Evolutionary conservation across 2,113 vertebrate species (phyloP).

Genomic region (Chaetorhynchus papuensis): DNA sequence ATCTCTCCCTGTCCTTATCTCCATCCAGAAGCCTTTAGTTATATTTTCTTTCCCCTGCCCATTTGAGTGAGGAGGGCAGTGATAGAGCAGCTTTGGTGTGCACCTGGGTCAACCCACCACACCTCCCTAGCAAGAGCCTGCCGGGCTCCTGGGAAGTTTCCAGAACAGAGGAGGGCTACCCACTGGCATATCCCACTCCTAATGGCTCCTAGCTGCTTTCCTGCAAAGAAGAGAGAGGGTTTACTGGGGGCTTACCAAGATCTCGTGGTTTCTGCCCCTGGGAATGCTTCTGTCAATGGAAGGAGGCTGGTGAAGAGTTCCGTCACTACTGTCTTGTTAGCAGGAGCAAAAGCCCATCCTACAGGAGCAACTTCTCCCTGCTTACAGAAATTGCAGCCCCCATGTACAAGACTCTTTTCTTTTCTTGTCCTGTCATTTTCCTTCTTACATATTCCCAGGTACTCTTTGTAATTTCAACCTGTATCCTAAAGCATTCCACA

Average conservation of each 20-base stretch:
- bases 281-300: background rate
- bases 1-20: background rate
- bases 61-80: background rate
- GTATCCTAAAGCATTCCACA: background rate
- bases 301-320: background rate
- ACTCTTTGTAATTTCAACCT: background rate
- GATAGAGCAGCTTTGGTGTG: background rate
- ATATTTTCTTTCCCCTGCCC: background rate
- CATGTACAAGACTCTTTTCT: background rate
- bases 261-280: background rate
- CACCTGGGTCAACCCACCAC: background rate
- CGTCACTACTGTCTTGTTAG: background rate
- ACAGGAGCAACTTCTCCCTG: background rate
- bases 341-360: background rate
- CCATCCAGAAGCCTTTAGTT: background rate
- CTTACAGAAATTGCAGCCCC: background rate
- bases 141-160: background rate
- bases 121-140: background rate
- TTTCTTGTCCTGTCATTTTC: background rate
- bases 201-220: background rate
- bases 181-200: background rate
- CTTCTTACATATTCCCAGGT: background rate
- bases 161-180: background rate
- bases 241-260: background rate
- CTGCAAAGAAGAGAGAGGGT: background rate